Evolutionary conservation across 2,888 invertebrate genomes (phyloP), one percentile per base, ranked within the genome.

Genomic region (Stegana nigrithorax): DNA sequence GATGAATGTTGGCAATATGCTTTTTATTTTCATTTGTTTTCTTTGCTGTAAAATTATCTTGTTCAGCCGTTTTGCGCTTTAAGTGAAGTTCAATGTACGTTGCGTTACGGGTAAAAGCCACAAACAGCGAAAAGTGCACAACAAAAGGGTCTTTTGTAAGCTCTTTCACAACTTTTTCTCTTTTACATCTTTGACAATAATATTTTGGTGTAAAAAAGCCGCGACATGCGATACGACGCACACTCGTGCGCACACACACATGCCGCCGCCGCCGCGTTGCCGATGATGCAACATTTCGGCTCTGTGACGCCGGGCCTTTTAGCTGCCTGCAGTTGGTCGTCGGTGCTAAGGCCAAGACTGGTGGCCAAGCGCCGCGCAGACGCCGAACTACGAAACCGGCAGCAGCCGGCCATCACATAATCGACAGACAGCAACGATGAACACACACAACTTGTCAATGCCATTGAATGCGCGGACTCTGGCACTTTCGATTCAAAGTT

Each of bases 161-260:
- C 8, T 65, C 68, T 66, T 73, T 67, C 67, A 73, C 10, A 36
- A n/a, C 12, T 36, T 36, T 10, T 10, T 65, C 72, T 75, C 73
- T 75, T 68, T 75, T 74, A 73, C 68, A 70, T 76, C 74, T 76
- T 73, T 66, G 73, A 72, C 70, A 78, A 76, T 75, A 73, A 72
- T 63, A 70, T 75, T 75, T n/a, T 75, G 74, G 76, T 76, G 78
- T 75, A 78, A 78, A 78, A 73, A 67, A 61, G 64, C 63, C 60
- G 59, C 36, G 3, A 32, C 2, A 19, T 17, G 44, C 10, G 8
- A n/a, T 10, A 44, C 17, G 45, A 45, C 17, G 21, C 8, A 6
- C 8, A 14, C 19, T 21, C 21, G 21, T 21, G 8, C 2, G n/a
- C 42, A 42, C 14, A 14, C 14, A 17, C 6, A 47, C 7, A 14